Base-by-base conservation (phyloP, 2,113 vertebrate genomes). In the Corythornis vintsioides region DNA sequence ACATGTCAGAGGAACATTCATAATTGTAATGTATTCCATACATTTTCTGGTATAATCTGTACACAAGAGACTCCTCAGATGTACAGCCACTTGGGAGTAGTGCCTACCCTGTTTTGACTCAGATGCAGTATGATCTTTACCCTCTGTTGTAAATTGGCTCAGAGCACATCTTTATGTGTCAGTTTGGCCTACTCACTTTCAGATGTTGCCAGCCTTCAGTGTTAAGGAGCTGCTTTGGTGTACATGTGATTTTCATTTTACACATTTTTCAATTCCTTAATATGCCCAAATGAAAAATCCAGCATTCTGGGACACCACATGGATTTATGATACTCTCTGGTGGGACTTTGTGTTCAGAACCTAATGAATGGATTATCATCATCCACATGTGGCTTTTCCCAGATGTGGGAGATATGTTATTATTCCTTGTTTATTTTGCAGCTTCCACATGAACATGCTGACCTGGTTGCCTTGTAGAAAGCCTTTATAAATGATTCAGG, bases 221-320 rank as follows among this genome's bases (percentile, higher is more conserved):
- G 56, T 52, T 91, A 56, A 74, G 52, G 35, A 59, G 35, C 52
- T 85, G 71, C 57, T 92, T 88, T 87, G 43, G 64, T 64, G 48
- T 83, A 91, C 91, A 92, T 77, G 69, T 95, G 95, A 96, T 93
- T 95, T 88, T 93, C 91, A 94, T 96, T 96, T 89, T 88, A 86
- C 79, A 96, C 60, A 83, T 91, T 89, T 92, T 96, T 94, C 79
- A 61, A 67, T 73, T 93, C 48, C 65, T 74, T 83, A 71, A 45
- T 43, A 65, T 35, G 28, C 60, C 69, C 67, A 80, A 86, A 86
- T 45, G 29, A 91, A 95, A 95, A 95, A 91, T 26, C 64, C 82
- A 86, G 69, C 3, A 1, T 77, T 88, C 65, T 53, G 75, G 72
- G 25, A 71, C 84, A 79, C 80, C 64, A 28, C 35, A 53, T 28